These are phyloP conservation scores for Anoura caudifer DNA, from an alignment of 2,113 vertebrate species.

Conservation along the genomic window DNA sequence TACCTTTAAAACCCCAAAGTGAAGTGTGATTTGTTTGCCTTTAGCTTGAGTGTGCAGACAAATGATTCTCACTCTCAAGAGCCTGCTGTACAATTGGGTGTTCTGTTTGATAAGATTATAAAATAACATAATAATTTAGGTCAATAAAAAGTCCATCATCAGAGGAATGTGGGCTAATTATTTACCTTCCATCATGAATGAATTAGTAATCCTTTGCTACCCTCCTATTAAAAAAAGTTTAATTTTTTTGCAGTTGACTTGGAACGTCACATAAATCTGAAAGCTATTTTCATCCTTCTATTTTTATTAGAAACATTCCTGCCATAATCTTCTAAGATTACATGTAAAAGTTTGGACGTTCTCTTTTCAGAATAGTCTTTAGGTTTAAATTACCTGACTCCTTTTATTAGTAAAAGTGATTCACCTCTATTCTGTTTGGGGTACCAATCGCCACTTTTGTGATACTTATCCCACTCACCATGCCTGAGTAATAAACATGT, in stretches of 20 bases:
- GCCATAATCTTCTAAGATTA: constrained; percentile 45
- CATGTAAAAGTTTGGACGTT: background rate
- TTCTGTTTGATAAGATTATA: background rate
- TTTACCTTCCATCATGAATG: background rate
- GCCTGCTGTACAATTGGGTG: background rate
- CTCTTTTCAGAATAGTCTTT: constrained; percentile 38
- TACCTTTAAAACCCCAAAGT: background rate
- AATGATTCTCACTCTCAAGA: background rate
- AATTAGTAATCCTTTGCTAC: constrained; percentile 7
- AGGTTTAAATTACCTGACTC: background rate
- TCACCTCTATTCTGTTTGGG: background rate
- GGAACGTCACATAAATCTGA: constrained; percentile 23
- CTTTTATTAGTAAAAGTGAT: background rate
- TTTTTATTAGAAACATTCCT: constrained; percentile 55
- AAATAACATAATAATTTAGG: background rate
- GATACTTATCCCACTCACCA: background rate
- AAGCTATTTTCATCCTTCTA: constrained; percentile 40
- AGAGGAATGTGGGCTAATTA: background rate
- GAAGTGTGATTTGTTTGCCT: background rate
- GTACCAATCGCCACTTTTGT: background rate
- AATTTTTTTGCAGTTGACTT: constrained; percentile 57
- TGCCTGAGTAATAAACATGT: background rate
- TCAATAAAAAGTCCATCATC: background rate
- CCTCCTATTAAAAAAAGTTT: constrained; percentile 26
- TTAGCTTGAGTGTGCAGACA: background rate